Conservation (phyloP, 2,113 vertebrate genomes). For the Eolophus roseicapilla region DNA sequence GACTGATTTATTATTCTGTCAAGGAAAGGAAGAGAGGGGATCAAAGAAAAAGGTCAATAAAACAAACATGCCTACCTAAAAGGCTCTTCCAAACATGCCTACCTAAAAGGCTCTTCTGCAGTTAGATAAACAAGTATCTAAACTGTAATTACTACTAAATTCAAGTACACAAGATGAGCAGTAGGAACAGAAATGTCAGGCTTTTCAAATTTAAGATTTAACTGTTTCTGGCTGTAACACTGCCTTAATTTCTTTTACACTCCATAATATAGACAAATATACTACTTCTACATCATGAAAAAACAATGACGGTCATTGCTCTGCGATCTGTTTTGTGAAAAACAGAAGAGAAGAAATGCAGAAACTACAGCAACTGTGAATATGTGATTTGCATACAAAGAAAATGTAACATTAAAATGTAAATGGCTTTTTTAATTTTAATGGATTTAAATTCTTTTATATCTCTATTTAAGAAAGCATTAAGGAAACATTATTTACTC, state of each 20-base stretch:
- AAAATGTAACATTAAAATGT: background rate
- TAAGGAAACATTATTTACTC: background rate
- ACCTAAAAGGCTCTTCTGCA: background rate
- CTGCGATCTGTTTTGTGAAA: background rate
- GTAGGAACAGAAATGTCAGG: background rate
- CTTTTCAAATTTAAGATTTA: background rate
- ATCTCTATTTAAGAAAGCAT: background rate
- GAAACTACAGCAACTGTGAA: background rate
- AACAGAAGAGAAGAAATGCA: background rate
- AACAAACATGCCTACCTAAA: background rate
- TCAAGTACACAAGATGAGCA: background rate
- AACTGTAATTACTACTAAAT: background rate
- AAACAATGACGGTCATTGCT: background rate
- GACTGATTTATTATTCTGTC: constrained; percentile 89
- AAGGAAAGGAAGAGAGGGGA: background rate
- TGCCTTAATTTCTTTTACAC: background rate
- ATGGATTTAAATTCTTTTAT: background rate
- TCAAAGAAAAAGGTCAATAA: background rate
- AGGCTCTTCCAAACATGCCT: too few relatives aligned
- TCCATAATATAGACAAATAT: background rate
- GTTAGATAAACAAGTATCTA: background rate
- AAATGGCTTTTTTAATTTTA: background rate
- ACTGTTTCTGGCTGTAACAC: background rate
- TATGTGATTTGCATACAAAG: background rate
- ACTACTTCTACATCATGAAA: background rate